Evolutionary conservation across 2,797 vertebrate genomes (phyloP).

Genomic region (Intellagama lesueurii): DNA sequence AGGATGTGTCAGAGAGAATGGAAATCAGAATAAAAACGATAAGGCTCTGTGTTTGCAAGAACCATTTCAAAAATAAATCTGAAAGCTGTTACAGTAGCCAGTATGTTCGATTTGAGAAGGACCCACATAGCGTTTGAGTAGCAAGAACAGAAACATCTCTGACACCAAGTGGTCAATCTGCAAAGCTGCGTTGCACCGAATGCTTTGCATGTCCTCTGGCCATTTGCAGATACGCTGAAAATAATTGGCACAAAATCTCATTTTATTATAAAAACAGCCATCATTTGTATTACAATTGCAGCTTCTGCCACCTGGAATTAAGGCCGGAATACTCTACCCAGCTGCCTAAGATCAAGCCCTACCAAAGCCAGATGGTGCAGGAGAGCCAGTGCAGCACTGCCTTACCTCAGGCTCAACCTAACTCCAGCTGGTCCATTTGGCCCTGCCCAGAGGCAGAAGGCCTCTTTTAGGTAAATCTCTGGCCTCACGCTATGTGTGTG

Average conservation of each 20-base stretch:
- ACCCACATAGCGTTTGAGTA: background rate
- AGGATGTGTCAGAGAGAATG: background rate
- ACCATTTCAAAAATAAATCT: conserved; percentile 8
- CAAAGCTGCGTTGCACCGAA: conserved; percentile 22
- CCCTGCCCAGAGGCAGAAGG: too few relatives aligned
- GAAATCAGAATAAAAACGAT: conserved; percentile 31
- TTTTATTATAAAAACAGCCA: background rate
- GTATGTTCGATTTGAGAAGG: background rate
- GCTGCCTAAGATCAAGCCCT: background rate
- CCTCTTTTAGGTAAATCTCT: too few relatives aligned
- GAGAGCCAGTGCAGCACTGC: too few relatives aligned
- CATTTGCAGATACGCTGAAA: background rate
- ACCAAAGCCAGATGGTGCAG: too few relatives aligned
- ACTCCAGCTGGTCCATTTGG: too few relatives aligned
- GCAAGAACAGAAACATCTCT: background rate
- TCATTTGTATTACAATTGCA: conserved; percentile 3
- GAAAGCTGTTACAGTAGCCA: background rate
- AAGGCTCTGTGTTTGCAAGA: background rate
- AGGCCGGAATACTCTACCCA: background rate
- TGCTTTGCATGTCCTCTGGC: background rate
- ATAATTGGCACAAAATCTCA: background rate
- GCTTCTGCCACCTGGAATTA: background rate
- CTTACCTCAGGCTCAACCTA: too few relatives aligned
- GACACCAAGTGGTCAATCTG: conserved; percentile 54
- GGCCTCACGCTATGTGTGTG: too few relatives aligned